Base-by-base conservation (phyloP, 2,888 invertebrate genomes). In the Atrina japonica region DNA sequence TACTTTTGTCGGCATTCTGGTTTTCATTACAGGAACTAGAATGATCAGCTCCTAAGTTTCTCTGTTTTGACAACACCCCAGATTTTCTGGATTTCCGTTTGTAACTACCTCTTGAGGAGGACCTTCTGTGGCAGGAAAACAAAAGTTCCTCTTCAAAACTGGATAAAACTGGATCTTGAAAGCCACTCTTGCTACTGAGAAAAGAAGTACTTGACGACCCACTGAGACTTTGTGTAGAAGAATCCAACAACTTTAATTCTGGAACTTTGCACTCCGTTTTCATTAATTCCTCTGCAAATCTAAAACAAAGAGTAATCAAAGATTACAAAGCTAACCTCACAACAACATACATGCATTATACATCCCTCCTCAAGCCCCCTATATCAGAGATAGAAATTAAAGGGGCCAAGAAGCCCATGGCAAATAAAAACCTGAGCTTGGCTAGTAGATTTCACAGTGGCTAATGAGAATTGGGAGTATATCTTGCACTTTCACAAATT, bases 251-350 rank as follows among this genome's bases (percentile, higher is more conserved):
- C 35, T 76, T 71, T 18, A 87, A 66, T 47, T 83, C 78, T 6
- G 86, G 87, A 27, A 83, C 77, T 18, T 82, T 83, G 5, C 84
- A 82, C 64, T 87, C 83, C 1, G 81, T 82, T 45, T 83, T 86
- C 81, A 86, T 85, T 49, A 88, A 74, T 72, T 88, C 86, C 66
- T 87, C 86, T 11, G 87, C 88, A 83, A 88, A 88, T 55, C 83
- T 76, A 14, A 80, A 73, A 18, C 71, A 68, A 3, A 65, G n/a
- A n/a, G n/a, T n/a, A n/a, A n/a, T n/a, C n/a, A n/a, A n/a, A n/a
- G n/a, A n/a, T n/a, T n/a, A n/a, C n/a, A n/a, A n/a, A n/a, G n/a
- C n/a, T n/a, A n/a, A n/a, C n/a, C 59, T 14, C 67, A 49, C 7
- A n/a, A 49, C 18, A 25, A 50, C n/a, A n/a, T n/a, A n/a, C n/a